Percentiles rank a stretch among this genome's conserved stretches.
phyloP scores from a whole-genome alignment of 2,113 vertebrate species.

The Phylloscopus whistleri region DNA sequence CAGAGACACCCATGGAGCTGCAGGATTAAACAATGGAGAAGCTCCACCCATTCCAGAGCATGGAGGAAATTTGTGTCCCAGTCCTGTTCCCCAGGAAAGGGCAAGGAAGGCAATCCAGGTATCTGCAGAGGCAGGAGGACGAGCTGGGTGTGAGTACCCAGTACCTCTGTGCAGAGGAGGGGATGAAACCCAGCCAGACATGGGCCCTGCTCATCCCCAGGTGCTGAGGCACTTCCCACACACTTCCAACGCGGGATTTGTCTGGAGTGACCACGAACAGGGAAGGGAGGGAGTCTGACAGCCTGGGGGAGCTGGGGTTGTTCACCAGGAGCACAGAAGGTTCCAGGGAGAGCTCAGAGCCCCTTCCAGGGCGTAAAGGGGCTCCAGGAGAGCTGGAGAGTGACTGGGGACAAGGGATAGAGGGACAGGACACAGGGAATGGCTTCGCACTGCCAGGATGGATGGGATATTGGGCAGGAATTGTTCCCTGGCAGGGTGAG shows the following conservation, averaged over 20 bases:
- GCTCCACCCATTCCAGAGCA: neutral
- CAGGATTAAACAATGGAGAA: neutral
- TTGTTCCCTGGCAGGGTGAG: too few species aligned
- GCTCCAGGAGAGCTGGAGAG: neutral
- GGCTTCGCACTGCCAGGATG: neutral
- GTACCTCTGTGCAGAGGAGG: neutral
- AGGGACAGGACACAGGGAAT: neutral
- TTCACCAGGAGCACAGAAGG: neutral
- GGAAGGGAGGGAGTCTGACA: neutral
- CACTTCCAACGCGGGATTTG: too few species aligned
- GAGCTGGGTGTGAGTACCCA: neutral
- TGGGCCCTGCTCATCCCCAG: neutral
- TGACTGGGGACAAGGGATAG: neutral
- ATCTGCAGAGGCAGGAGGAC: neutral
- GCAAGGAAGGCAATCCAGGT: neutral
- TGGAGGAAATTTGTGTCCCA: fast-evolving
- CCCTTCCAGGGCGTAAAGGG: neutral
- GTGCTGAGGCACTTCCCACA: neutral
- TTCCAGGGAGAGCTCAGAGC: neutral
- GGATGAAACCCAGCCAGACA: neutral
- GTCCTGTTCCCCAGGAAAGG: neutral
- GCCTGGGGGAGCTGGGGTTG: neutral
- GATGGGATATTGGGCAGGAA: too few species aligned
- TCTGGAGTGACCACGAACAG: too few species aligned
- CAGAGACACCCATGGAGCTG: neutral